Evolutionary conservation across 2,797 vertebrate species (phyloP).

Genomic region (Echiichthys vipera): DNA sequence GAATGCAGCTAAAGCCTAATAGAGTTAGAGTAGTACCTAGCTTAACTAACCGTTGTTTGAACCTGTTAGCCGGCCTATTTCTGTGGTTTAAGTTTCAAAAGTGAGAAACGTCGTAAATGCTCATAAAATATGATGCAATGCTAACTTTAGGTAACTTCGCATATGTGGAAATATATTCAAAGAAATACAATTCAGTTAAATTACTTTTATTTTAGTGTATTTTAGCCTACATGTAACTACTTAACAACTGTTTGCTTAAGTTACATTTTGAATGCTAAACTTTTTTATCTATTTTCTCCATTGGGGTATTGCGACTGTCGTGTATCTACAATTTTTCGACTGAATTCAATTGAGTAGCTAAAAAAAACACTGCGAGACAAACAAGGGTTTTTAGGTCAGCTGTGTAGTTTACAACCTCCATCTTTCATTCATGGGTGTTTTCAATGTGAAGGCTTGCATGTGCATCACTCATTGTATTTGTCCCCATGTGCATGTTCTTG

Average conservation of each 20-base stretch:
- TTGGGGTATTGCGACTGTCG: neutral
- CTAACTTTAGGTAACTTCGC: too few species aligned
- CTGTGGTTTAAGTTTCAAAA: too few species aligned
- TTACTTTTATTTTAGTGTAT: fast-evolving
- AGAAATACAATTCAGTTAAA: neutral
- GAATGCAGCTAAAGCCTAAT: too few species aligned
- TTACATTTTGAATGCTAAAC: neutral
- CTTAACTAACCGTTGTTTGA: neutral
- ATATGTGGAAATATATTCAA: too few species aligned
- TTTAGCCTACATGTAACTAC: neutral
- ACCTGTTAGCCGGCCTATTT: neutral
- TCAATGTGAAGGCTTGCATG: slow-evolving; percentile 39
- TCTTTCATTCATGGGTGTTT: slow-evolving; percentile 38
- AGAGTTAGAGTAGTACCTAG: too few species aligned
- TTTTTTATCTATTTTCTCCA: neutral
- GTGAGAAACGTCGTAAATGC: neutral
- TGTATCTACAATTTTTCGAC: neutral
- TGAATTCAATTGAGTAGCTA: neutral
- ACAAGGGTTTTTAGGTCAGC: slow-evolving; percentile 34
- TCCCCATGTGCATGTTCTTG: slow-evolving; percentile 67
- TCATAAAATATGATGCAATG: neutral
- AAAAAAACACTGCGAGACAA: neutral
- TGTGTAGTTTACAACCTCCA: slow-evolving; percentile 33
- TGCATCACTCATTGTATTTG: slow-evolving; percentile 36
- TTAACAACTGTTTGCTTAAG: neutral